Conservation (phyloP, 2,888 invertebrate genomes). For the Epinotia demarniana region DNA sequence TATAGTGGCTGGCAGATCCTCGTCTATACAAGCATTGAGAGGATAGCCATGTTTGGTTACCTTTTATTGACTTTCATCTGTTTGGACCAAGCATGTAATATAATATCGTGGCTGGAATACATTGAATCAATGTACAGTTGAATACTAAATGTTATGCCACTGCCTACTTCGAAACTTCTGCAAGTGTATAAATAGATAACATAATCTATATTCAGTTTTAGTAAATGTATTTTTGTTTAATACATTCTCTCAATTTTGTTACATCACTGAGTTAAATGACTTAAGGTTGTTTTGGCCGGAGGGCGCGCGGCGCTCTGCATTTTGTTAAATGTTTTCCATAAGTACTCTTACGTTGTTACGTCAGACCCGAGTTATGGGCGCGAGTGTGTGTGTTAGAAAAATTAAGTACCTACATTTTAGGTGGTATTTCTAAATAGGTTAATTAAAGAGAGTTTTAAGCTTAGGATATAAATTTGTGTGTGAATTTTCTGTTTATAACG, state of each 20-base stretch:
- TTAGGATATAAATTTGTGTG: conserved; percentile 83
- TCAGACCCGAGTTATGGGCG: conserved; percentile 60
- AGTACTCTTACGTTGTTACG: conserved; percentile 64
- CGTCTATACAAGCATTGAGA: background rate
- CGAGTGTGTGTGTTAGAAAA: conserved; percentile 75
- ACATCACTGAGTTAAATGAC: conserved; percentile 59
- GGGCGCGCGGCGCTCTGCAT: conserved; percentile 54
- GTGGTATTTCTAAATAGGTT: conserved; percentile 77
- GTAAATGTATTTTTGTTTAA: conserved; percentile 46
- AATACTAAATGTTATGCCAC: conserved; percentile 61
- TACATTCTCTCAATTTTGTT: conserved; percentile 52
- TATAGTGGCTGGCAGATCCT: conserved; percentile 15
- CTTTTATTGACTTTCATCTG: conserved; percentile 40
- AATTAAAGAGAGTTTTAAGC: conserved; percentile 72
- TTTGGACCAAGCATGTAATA: conserved; percentile 71
- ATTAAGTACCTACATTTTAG: conserved; percentile 77
- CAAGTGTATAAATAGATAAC: conserved; percentile 58
- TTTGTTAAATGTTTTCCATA: conserved; percentile 69
- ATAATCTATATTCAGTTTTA: conserved; percentile 52
- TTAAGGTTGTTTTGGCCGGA: conserved; percentile 54
- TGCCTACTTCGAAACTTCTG: conserved; percentile 59
- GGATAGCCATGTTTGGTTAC: conserved; percentile 2
- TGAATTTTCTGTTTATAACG: conserved; percentile 80
- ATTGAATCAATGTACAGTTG: conserved; percentile 55
- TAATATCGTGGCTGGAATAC: conserved; percentile 45